phyloP scores from a whole-genome alignment of 1,140 invertebrate species.

The Pseudachorutes palmiensis region DNA sequence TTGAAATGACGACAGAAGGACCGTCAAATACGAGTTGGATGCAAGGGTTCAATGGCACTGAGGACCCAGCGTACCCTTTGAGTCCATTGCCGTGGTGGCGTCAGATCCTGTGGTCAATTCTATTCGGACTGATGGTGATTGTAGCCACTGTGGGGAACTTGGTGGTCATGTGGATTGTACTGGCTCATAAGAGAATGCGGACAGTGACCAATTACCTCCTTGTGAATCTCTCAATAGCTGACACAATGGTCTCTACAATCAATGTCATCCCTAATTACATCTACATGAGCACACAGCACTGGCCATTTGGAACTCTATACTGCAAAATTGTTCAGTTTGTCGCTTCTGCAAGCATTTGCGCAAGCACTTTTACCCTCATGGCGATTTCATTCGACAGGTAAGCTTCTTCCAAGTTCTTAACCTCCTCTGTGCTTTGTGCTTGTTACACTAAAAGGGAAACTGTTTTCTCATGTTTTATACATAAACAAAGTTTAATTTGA shows the following conservation, averaged over 20 bases:
- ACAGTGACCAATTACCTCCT: slow-evolving; percentile 94
- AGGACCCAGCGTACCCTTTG: neutral
- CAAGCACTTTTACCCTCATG: slow-evolving; percentile 90
- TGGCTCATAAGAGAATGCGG: slow-evolving; percentile 79
- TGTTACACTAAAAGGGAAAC: too few relatives aligned
- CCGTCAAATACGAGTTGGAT: too few relatives aligned
- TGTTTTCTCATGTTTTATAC: too few relatives aligned
- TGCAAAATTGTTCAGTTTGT: slow-evolving; percentile 93
- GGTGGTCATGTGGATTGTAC: slow-evolving; percentile 77
- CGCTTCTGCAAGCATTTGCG: slow-evolving; percentile 78
- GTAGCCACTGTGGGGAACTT: slow-evolving; percentile 87
- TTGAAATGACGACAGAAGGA: neutral
- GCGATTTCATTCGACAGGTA: slow-evolving; percentile 93
- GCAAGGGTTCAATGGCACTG: too few relatives aligned
- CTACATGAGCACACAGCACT: slow-evolving; percentile 83
- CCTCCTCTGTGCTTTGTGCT: too few relatives aligned
- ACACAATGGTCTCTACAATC: slow-evolving; percentile 80
- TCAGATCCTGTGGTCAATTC: slow-evolving; percentile 70
- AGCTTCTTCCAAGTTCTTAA: too few relatives aligned
- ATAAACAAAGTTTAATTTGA: too few relatives aligned
- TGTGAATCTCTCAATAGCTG: slow-evolving; percentile 86
- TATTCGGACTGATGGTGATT: slow-evolving; percentile 78
- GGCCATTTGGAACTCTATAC: slow-evolving; percentile 86
- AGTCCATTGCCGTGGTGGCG: slow-evolving; percentile 66
- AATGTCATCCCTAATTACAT: slow-evolving; percentile 91